Evolutionary conservation across 1,140 invertebrate genomes (phyloP).

Genomic region (Drosophila sucinea): DNA sequence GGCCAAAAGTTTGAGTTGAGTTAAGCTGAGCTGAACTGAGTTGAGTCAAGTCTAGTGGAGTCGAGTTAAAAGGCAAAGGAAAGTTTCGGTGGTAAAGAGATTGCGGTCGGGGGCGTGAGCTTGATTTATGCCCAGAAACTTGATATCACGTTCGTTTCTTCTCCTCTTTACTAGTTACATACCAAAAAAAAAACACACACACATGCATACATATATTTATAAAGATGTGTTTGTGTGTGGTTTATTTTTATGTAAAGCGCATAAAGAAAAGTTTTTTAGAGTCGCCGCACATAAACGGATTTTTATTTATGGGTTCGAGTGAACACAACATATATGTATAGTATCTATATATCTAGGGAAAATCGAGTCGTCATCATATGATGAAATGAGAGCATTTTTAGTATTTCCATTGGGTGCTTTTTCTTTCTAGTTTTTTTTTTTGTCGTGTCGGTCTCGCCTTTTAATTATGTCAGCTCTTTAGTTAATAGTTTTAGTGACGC

Average conservation of each 20-base stretch:
- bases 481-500: slow-evolving; percentile 77
- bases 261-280: slow-evolving; percentile 79
- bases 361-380: slow-evolving; percentile 74
- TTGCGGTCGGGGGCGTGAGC: slow-evolving; percentile 62
- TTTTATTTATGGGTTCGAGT: slow-evolving; percentile 72
- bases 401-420: slow-evolving; percentile 3
- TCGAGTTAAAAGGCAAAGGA: slow-evolving; percentile 21
- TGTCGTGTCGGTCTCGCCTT: slow-evolving; percentile 65
- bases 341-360: slow-evolving; percentile 29
- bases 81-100: slow-evolving; percentile 8
- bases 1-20: slow-evolving; percentile 60
- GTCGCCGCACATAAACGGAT: slow-evolving; percentile 74
- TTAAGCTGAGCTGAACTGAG: slow-evolving; percentile 19
- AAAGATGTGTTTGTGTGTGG: slow-evolving; percentile 43
- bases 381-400: slow-evolving; percentile 71
- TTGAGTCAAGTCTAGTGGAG: slow-evolving; percentile 15
- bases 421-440: slow-evolving; percentile 32
- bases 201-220: not conserved
- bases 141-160: slow-evolving; percentile 72
- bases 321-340: slow-evolving; percentile 29
- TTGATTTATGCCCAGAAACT: slow-evolving; percentile 77
- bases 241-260: slow-evolving; percentile 79
- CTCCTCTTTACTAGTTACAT: slow-evolving; percentile 8
- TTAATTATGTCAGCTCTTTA: slow-evolving; percentile 80
- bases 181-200: slow-evolving; percentile 12